Conservation (phyloP, 2,888 invertebrate genomes). For the Chaetoderma sp. region DNA sequence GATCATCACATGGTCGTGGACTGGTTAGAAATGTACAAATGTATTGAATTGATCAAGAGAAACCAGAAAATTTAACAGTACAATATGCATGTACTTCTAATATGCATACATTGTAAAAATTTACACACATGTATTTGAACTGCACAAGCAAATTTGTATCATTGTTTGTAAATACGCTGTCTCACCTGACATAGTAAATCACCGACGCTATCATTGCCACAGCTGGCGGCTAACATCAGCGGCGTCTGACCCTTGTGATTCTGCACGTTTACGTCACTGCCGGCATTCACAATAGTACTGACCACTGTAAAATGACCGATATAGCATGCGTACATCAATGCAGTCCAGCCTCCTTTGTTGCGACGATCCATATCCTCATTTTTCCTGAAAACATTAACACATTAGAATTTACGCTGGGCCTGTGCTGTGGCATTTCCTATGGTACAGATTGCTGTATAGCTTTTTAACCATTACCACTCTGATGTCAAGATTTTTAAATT, state of each 20-base stretch:
- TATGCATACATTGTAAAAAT: neutral
- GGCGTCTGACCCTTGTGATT: slow-evolving; percentile 69
- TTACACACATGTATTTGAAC: neutral
- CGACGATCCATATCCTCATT: slow-evolving; percentile 59
- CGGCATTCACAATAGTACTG: slow-evolving; percentile 60
- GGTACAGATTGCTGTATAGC: neutral
- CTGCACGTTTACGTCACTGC: slow-evolving; percentile 56
- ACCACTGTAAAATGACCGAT: slow-evolving; percentile 69
- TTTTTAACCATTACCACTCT: neutral
- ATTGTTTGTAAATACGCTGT: neutral
- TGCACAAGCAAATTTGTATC: neutral
- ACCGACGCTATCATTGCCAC: slow-evolving; percentile 71
- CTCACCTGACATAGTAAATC: slow-evolving; percentile 66
- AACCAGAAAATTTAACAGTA: neutral
- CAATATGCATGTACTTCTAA: neutral
- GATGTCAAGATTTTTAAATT: neutral
- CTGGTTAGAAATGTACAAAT: too few relatives aligned
- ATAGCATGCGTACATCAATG: slow-evolving; percentile 71
- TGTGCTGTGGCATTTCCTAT: too few relatives aligned
- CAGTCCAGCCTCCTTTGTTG: slow-evolving; percentile 70
- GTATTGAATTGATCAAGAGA: too few relatives aligned
- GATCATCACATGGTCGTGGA: too few relatives aligned
- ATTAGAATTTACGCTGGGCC: too few relatives aligned
- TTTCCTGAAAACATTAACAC: slow-evolving; percentile 33
- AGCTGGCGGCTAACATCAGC: slow-evolving; percentile 72